phyloP scores from a whole-genome alignment of 2,888 invertebrate genomes.

The Agelastica alni region DNA sequence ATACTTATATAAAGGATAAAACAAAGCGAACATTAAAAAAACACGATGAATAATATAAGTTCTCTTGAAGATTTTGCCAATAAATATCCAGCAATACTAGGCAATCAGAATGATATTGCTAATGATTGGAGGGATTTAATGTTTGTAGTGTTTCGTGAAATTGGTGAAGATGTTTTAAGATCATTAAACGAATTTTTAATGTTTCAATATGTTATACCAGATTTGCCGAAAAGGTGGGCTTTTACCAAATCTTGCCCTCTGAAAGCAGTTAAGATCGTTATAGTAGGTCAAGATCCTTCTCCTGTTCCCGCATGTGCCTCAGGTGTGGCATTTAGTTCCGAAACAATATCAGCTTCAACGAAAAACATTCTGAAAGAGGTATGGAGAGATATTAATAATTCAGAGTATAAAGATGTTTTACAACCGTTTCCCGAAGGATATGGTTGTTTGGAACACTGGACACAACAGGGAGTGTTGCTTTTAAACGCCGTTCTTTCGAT shows the following conservation, averaged over 20 bases:
- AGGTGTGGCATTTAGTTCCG: conserved; percentile 10
- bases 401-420: not conserved
- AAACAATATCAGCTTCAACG: conserved; percentile 2
- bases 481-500: conserved; percentile 10
- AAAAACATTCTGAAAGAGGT: conserved; percentile 9
- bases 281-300: conserved; percentile 17
- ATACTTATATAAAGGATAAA: no score
- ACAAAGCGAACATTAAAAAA: no score
- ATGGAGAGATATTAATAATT: conserved; percentile 4
- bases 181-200: conserved; percentile 2
- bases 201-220: not conserved
- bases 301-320: conserved; percentile 4
- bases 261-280: conserved; percentile 5
- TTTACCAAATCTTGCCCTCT: conserved; percentile 8
- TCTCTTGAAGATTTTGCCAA: not conserved
- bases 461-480: conserved; percentile 9
- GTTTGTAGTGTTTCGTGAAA: conserved; percentile 5
- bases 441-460: conserved; percentile 11
- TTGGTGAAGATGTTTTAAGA: not conserved
- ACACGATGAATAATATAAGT: no score
- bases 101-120: conserved; percentile 1
- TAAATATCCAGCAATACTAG: conserved; percentile 6
- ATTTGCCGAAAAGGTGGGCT: conserved; percentile 5
- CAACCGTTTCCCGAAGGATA: not conserved
- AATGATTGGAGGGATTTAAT: conserved; percentile 2